Conservation (phyloP, 1,140 invertebrate genomes). For the Rhizoglyphus robini region DNA sequence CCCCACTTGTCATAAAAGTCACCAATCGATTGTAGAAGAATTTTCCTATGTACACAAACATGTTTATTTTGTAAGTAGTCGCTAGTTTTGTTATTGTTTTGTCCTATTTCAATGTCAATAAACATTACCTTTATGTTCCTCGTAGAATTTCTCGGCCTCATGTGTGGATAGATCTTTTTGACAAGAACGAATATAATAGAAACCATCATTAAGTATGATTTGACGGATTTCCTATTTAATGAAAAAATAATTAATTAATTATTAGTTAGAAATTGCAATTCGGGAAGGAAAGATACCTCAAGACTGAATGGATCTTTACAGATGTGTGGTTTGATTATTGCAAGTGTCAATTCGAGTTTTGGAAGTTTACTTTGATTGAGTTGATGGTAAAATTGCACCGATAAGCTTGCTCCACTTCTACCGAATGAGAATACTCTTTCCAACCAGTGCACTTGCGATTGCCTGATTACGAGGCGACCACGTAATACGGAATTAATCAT, state of each 20-base stretch:
- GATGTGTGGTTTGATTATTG: slow-evolving; percentile 28
- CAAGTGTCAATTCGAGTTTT: slow-evolving; percentile 24
- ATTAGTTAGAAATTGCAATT: not conserved
- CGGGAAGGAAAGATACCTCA: slow-evolving; percentile 18
- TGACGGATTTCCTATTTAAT: slow-evolving; percentile 44
- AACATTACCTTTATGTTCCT: slow-evolving; percentile 50
- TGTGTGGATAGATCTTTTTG: slow-evolving; percentile 44
- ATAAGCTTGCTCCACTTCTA: no score
- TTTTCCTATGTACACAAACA: slow-evolving; percentile 37
- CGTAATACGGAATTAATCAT: no score
- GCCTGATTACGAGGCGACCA: no score
- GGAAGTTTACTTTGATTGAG: not conserved
- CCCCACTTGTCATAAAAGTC: slow-evolving; percentile 75
- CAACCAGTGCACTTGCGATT: no score
- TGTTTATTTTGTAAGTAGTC: slow-evolving; percentile 11
- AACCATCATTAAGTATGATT: slow-evolving; percentile 52
- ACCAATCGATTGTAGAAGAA: slow-evolving; percentile 76
- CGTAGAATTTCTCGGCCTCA: slow-evolving; percentile 61
- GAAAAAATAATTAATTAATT: slow-evolving; percentile 18
- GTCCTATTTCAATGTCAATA: slow-evolving; percentile 15
- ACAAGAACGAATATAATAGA: slow-evolving; percentile 57
- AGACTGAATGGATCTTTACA: slow-evolving; percentile 22
- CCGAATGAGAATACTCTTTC: no score
- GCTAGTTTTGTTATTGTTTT: not conserved
- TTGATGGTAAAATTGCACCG: no score